Conservation (phyloP, 2,888 invertebrate species). For the Mamestra brassicae region DNA sequence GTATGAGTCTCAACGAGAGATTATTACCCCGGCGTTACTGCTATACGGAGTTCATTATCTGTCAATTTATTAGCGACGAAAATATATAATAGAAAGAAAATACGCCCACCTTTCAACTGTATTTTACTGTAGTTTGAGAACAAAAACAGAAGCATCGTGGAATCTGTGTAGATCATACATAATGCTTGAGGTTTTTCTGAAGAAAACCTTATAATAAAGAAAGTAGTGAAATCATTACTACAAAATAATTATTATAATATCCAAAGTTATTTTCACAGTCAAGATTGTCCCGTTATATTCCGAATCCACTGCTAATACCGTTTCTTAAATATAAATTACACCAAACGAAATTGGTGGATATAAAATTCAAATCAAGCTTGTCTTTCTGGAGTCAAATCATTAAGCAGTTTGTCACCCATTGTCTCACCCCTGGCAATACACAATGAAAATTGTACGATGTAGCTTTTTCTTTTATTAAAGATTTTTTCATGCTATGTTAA, state of each 20-base stretch:
- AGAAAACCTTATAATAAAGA: too few species aligned
- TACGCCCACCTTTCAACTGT: background rate
- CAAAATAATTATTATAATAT: background rate
- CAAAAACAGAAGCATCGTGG: too few species aligned
- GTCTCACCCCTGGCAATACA: constrained; percentile 48
- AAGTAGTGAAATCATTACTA: too few species aligned
- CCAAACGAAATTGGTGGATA: constrained; percentile 56
- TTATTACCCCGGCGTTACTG: constrained; percentile 19
- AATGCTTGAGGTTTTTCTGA: too few species aligned
- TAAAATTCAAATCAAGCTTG: constrained; percentile 63
- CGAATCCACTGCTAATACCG: constrained; percentile 31
- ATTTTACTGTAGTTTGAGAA: too few species aligned
- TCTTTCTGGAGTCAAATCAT: constrained; percentile 61
- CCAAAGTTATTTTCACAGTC: constrained; percentile 25
- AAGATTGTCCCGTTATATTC: constrained; percentile 24
- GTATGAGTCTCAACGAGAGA: constrained; percentile 37
- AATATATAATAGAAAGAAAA: background rate
- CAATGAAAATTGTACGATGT: constrained; percentile 38
- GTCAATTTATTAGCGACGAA: constrained; percentile 7
- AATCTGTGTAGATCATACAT: too few species aligned
- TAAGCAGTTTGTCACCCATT: constrained; percentile 68
- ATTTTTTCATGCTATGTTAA: constrained; percentile 51
- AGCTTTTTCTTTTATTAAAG: constrained; percentile 30
- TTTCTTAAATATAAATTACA: constrained; percentile 52
- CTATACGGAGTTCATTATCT: constrained; percentile 27